Conservation (phyloP, 64 coral and sea anemone genomes). For the Acropora tenuis region DNA sequence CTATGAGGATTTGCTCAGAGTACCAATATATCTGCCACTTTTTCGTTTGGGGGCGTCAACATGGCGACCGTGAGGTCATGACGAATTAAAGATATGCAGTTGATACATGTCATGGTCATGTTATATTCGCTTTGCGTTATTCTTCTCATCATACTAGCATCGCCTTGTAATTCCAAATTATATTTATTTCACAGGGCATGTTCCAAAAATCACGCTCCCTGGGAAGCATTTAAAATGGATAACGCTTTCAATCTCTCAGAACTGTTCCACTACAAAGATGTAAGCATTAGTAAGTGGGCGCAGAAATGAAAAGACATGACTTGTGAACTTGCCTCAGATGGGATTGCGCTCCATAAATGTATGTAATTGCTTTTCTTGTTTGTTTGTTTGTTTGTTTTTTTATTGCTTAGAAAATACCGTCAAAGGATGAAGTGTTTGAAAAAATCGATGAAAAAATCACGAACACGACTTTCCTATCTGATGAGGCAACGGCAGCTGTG, state of each 20-base stretch:
- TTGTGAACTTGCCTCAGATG: no score
- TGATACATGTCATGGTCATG: no score
- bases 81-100: no score
- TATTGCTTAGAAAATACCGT: slow-evolving; percentile 68
- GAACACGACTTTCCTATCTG: slow-evolving; percentile 51
- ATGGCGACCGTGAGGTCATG: no score
- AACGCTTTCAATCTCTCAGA: slow-evolving; percentile 67
- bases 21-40: no score
- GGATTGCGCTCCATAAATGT: no score
- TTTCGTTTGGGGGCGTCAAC: no score
- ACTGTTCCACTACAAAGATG: slow-evolving; percentile 69
- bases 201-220: slow-evolving; percentile 61
- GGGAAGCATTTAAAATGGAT: slow-evolving; percentile 70
- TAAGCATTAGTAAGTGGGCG: slow-evolving; percentile 18
- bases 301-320: no score
- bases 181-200: slow-evolving; percentile 50
- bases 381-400: not conserved
- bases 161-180: not conserved
- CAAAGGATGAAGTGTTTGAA: slow-evolving; percentile 60
- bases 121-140: no score
- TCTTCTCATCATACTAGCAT: no score
- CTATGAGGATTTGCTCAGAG: no score
- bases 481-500: slow-evolving; percentile 40
- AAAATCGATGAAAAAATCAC: slow-evolving; percentile 63
- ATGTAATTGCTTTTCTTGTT: not conserved